These are phyloP conservation scores for Sceloporus tristichus DNA, from an alignment of 2,113 vertebrate genomes.

Conservation along the genomic window DNA sequence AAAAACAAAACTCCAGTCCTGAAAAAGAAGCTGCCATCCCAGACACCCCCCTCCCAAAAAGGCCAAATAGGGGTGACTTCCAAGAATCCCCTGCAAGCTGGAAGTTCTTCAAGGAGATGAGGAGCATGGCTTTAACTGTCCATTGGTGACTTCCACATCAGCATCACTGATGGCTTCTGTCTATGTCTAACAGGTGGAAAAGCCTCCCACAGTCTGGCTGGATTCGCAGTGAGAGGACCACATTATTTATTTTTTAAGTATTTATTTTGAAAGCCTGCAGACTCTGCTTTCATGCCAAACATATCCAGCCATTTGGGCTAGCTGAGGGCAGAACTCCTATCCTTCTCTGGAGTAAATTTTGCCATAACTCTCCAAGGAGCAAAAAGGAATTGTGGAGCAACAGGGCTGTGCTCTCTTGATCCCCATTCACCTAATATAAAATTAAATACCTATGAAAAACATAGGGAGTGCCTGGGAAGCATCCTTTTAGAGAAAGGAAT, in stretches of 20 bases:
- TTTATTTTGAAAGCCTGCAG: conserved; percentile 2
- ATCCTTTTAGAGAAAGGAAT: neutral
- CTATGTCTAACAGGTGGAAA: conserved; percentile 27
- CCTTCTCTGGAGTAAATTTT: no score
- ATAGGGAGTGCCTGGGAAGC: neutral
- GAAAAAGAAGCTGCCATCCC: conserved; percentile 86
- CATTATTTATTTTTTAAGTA: conserved; percentile 20
- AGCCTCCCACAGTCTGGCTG: neutral
- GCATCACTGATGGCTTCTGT: neutral
- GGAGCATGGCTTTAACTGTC: neutral
- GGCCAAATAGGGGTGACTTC: conserved; percentile 61
- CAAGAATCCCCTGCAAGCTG: conserved; percentile 67
- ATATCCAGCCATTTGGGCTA: no score
- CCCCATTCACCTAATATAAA: no score
- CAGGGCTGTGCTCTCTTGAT: neutral
- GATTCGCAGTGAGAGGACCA: conserved; percentile 19
- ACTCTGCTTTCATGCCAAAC: neutral
- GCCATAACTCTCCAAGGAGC: accelerated
- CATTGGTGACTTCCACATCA: neutral
- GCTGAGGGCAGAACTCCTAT: accelerated
- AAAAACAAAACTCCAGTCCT: conserved; percentile 86
- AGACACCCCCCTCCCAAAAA: conserved; percentile 73
- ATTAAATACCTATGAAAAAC: neutral
- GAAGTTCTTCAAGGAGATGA: conserved; percentile 70
- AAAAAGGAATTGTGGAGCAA: accelerated